Base-by-base conservation (phyloP, 2,888 invertebrate genomes). In the Auanema sp. region DNA sequence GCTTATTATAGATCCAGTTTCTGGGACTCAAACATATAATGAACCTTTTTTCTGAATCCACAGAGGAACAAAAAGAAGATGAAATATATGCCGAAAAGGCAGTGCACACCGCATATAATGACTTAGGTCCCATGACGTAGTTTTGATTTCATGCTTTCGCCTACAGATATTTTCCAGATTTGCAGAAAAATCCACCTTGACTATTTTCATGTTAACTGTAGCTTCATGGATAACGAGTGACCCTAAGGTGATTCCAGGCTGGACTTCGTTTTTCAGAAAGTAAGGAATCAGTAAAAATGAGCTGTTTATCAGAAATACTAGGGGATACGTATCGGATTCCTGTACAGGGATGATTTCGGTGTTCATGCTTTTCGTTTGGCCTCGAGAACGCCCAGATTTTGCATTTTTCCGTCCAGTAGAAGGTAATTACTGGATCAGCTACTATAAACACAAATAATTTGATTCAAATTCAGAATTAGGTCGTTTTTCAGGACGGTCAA, bases 241-340 rank as follows among this genome's bases (percentile, higher is more conserved):
- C 61, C 77, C 77, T 10, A 74, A 74, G 59, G 72, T 77, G 0
- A 52, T 74, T 25, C 72, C 74, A 2, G 77, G 77, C 25, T 77
- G 77, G 77, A 65, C 72, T 11, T 58, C 60, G 16, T 57, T 76
- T 1, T 76, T 76, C 59, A 55, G 40, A 47, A 58, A 51, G 47
- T 63, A 21, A 16, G 43, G 18, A 12, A 42, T n/a, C 23, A 4
- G 16, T 4, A 23, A 25, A 18, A 6, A 59, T 47, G n/a, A 23
- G 25, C 24, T 33, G 24, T 57, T 33, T 33, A n/a, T n/a, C n/a
- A n/a, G 49, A 6, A 3, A 23, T 24, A 8, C 42, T 14, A 66
- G 67, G 23, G 70, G 66, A 16, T 71, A 65, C 54, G 69, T 75
- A 3, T 66, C 74, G 1, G 77, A 77, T 42, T 62, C 75, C 4